Conservation (phyloP, 2,113 vertebrate genomes). For the Passer domesticus region DNA sequence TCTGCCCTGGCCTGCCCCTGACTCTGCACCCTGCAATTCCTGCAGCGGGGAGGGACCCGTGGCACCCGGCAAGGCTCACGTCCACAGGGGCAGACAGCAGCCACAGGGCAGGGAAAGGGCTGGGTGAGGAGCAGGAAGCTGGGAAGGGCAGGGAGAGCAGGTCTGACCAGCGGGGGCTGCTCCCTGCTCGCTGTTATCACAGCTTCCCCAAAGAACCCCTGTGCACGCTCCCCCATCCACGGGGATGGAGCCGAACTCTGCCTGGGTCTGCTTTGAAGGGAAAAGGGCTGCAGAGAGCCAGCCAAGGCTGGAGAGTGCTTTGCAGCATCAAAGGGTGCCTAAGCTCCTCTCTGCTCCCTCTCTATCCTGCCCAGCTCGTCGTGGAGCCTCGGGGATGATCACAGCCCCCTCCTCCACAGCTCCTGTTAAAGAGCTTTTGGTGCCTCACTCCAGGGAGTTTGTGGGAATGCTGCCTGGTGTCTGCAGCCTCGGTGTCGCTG, state of each 20-base stretch:
- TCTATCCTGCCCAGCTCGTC: background rate
- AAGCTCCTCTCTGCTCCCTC: background rate
- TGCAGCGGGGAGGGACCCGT: background rate
- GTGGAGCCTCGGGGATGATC: background rate
- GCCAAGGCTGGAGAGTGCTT: background rate
- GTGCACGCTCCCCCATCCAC: accelerated
- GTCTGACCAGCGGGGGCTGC: background rate
- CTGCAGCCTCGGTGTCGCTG: accelerated
- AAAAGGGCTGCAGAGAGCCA: background rate
- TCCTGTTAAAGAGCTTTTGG: background rate
- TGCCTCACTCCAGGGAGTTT: background rate
- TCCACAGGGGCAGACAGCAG: background rate
- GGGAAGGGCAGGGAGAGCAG: background rate
- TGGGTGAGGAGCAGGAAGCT: background rate
- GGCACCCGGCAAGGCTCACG: background rate
- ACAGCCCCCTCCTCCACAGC: background rate
- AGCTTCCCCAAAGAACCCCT: background rate
- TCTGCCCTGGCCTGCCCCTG: background rate
- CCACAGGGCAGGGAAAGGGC: background rate
- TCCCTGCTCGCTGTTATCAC: background rate
- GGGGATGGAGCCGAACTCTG: background rate
- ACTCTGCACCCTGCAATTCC: background rate
- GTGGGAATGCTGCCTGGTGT: background rate
- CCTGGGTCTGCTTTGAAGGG: background rate
- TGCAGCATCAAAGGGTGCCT: background rate